A percentile compares a stretch with the other conserved stretches of the same genome.
These are phyloP conservation scores for Watsonalla cultraria DNA, from an alignment of 2,888 invertebrate genomes.

Conservation along the genomic window DNA sequence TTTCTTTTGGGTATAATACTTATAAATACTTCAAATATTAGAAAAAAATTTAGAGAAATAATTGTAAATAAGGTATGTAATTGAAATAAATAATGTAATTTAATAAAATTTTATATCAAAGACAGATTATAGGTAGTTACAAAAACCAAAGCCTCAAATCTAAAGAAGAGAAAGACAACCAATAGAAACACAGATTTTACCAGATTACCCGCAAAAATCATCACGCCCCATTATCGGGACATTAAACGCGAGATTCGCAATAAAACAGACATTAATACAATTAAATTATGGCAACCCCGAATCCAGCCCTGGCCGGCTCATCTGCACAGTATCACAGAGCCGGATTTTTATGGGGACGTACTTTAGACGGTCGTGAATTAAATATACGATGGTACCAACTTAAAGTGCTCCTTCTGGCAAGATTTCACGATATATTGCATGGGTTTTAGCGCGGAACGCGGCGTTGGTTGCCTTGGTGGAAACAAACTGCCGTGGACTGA, in stretches of 20 bases:
- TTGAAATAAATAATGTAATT: too few species aligned
- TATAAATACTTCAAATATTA: too few species aligned
- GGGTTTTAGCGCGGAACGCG: slow-evolving; percentile 13
- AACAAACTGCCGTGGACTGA: background rate
- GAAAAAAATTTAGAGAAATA: too few species aligned
- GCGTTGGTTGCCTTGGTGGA: slow-evolving; percentile 10
- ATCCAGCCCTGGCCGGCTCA: slow-evolving; percentile 68
- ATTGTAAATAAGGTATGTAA: too few species aligned
- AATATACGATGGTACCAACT: slow-evolving; percentile 70
- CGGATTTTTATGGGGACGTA: slow-evolving; percentile 76
- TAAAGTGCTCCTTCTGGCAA: slow-evolving; percentile 70
- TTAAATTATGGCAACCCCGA: slow-evolving; percentile 56
- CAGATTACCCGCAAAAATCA: slow-evolving; percentile 49
- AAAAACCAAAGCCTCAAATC: slow-evolving; percentile 15
- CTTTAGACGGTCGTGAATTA: slow-evolving; percentile 71
- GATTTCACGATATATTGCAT: slow-evolving; percentile 70
- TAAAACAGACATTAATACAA: slow-evolving; percentile 72
- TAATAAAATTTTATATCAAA: background rate
- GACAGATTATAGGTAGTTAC: slow-evolving; percentile 4
- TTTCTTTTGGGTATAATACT: too few species aligned
- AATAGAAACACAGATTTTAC: slow-evolving; percentile 26
- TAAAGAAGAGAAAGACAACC: slow-evolving; percentile 11
- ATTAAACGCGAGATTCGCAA: slow-evolving; percentile 72
- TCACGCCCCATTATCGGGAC: slow-evolving; percentile 63
- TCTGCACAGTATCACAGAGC: slow-evolving; percentile 73